A percentile compares a stretch with the other conserved stretches of the same genome.
Evolutionary conservation across 2,888 invertebrate genomes (phyloP).

Genomic region (Caenorhabditis japonica): DNA sequence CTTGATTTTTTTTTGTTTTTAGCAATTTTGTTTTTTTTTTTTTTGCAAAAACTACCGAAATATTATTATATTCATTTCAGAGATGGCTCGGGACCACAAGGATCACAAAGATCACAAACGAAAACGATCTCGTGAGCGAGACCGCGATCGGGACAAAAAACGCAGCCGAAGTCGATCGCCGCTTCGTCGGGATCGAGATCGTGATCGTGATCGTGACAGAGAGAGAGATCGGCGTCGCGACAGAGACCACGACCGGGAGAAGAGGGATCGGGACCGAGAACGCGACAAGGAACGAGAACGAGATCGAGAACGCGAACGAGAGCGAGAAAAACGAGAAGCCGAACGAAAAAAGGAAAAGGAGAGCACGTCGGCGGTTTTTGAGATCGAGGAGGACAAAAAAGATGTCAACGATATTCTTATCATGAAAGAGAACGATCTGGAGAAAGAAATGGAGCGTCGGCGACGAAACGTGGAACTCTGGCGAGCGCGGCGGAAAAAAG

Average conservation of each 20-base stretch:
- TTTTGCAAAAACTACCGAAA: too few relatives aligned
- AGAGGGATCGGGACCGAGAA: constrained; percentile 48
- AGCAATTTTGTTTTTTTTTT: background rate
- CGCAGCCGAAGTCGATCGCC: constrained; percentile 39
- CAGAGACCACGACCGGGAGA: constrained; percentile 34
- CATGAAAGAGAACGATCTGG: constrained; percentile 49
- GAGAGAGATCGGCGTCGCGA: constrained; percentile 36
- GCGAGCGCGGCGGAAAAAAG: constrained; percentile 55
- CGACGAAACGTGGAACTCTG: constrained; percentile 61
- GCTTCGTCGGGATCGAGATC: constrained; percentile 22
- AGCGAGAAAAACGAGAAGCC: constrained; percentile 23
- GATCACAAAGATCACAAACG: constrained; percentile 33
- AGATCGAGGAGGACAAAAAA: constrained; percentile 32
- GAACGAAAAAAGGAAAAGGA: constrained; percentile 30
- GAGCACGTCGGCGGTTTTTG: constrained; percentile 35
- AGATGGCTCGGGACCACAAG: constrained; percentile 49
- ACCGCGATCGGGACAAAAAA: constrained; percentile 43
- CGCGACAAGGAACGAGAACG: constrained; percentile 31
- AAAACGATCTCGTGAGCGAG: constrained; percentile 41
- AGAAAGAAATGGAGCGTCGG: constrained; percentile 59
- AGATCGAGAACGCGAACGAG: constrained; percentile 16
- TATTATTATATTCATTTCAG: too few relatives aligned
- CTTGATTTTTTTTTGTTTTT: constrained; percentile 1
- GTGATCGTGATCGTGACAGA: constrained; percentile 34
- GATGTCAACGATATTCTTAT: constrained; percentile 30